Base-by-base conservation (phyloP, 1,140 invertebrate genomes). In the Drosophila pseudoananassae region DNA sequence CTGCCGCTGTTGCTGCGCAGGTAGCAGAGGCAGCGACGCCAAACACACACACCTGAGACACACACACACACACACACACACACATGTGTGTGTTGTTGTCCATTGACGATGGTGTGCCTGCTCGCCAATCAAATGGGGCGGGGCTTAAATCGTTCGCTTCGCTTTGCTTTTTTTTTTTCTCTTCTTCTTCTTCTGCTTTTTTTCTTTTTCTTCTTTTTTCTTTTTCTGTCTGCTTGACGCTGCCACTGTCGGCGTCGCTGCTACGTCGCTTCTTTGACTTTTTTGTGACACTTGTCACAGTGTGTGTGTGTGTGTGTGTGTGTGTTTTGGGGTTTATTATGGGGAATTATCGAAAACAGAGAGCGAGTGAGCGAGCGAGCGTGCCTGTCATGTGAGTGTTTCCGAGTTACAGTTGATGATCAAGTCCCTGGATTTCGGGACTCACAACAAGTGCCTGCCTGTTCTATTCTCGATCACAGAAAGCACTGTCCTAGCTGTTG, bases 101-200 rank as follows among this genome's bases (percentile, higher is more conserved):
- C 83, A 88, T 88, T 88, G 83, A 82, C 82, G 83, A 60, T 78
- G 81, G 73, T 81, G 76, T 75, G 78, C 69, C 74, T 75, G 75
- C 81, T 90, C 89, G 79, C 90, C 90, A 91, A 91, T 91, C 90
- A 87, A 91, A 91, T 90, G 82, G 82, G 90, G 90, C 90, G 90
- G 90, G 80, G 89, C 89, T 82, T 90, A 90, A 91, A 79, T 81
- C 57, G 66, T 76, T 78, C 56, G 45, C 71, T 38, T 78, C 40
- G 52, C 53, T 64, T 59, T 65, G 20, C 20, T 47, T 56, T 46
- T 65, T 33, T 65, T 20, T 53, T 23, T 58, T 73, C 55, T 68
- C 55, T 59, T 50, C 29, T 68, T 45, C 46, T 60, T 20, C 46
- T 61, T 61, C 53, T 74, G 63, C 50, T 36, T 46, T 17, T 47